phyloP scores from a whole-genome alignment of 2,888 invertebrate species.

The Eremobia ochroleuca region DNA sequence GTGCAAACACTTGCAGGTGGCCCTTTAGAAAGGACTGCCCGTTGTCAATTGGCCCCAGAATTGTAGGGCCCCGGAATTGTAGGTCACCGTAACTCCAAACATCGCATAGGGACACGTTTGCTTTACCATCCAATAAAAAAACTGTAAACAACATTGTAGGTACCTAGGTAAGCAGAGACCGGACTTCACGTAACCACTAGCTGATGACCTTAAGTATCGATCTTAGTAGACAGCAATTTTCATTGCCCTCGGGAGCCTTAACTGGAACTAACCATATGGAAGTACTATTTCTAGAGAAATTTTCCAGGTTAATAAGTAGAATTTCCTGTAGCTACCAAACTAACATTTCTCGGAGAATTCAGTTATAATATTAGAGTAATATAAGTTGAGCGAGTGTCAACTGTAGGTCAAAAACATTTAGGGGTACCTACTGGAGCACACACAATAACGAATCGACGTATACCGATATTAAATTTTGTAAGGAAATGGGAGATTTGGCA shows the following conservation, averaged over 20 bases:
- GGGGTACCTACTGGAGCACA: conserved; percentile 7
- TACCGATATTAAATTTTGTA: conserved; percentile 64
- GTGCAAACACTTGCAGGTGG: conserved; percentile 74
- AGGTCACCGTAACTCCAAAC: conserved; percentile 59
- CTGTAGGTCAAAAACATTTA: conserved; percentile 16
- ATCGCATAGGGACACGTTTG: conserved; percentile 54
- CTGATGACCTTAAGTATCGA: conserved; percentile 24
- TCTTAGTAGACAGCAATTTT: conserved; percentile 20
- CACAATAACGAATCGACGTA: conserved; percentile 46
- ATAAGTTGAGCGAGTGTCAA: conserved; percentile 25
- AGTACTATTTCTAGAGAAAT: conserved; percentile 31
- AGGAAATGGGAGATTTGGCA: conserved; percentile 69
- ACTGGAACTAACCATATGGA: conserved; percentile 29
- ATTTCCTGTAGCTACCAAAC: conserved; percentile 34
- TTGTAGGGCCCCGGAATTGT: conserved; percentile 60
- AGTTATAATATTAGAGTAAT: conserved; percentile 20
- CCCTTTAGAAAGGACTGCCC: conserved; percentile 66
- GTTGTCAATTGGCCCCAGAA: conserved; percentile 70
- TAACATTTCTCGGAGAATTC: conserved; percentile 37
- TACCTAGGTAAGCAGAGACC: not conserved
- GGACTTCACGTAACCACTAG: not conserved
- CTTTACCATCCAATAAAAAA: conserved; percentile 58
- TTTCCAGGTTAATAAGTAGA: conserved; percentile 34
- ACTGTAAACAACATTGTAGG: conserved; percentile 19
- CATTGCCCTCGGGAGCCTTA: conserved; percentile 13